Conservation (phyloP, 2,797 vertebrate genomes). For the Borostomias antarcticus region DNA sequence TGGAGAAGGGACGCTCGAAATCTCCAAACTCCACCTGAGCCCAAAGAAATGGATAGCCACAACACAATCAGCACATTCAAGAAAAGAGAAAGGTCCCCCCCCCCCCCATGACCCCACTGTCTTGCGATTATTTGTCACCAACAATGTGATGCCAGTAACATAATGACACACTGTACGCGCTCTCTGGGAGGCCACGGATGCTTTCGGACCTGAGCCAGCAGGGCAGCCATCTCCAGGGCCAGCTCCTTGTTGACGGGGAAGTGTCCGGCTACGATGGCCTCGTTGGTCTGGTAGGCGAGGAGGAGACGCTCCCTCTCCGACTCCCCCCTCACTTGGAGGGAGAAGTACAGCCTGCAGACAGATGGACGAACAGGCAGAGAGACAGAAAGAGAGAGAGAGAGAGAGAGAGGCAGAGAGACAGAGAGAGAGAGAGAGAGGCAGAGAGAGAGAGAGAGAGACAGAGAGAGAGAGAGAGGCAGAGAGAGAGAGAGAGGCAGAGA, state of each 20-base stretch:
- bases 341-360: constrained; percentile 88
- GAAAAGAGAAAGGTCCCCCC: neutral
- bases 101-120: too few species aligned
- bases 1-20: constrained; percentile 91
- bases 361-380: constrained; percentile 4
- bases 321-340: constrained; percentile 88
- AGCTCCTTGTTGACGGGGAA: constrained; percentile 98
- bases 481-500: too few species aligned
- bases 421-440: neutral
- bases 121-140: neutral
- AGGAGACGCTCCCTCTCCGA: constrained; percentile 93
- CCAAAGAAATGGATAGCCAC: constrained; percentile 7
- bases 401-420: neutral
- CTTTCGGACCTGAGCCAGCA: constrained; percentile 92
- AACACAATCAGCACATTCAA: neutral
- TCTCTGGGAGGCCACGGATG: neutral
- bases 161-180: too few species aligned
- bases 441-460: constrained; percentile 10
- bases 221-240: constrained; percentile 92
- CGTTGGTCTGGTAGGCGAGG: constrained; percentile 92
- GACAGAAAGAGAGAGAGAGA: neutral
- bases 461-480: neutral
- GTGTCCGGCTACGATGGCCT: constrained; percentile 89
- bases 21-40: constrained; percentile 92
- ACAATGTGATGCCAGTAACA: neutral